Conservation (phyloP, 30 jellyfish, hydroid and myxozoan species). For the Sanderia malayensis region DNA sequence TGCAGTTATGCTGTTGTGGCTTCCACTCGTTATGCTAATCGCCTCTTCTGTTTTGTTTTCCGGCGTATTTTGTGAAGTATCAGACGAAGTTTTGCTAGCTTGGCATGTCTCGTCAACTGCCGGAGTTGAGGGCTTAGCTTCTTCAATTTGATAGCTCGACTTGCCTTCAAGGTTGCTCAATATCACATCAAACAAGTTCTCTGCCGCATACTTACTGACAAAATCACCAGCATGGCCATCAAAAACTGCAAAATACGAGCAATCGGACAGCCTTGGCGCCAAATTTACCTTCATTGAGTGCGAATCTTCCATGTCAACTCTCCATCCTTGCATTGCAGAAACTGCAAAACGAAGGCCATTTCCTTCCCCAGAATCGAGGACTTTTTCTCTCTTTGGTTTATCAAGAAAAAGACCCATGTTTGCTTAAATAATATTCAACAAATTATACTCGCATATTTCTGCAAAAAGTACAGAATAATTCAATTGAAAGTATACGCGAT, state of each 20-base stretch:
- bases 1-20: neutral
- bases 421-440: neutral
- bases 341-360: conserved; percentile 94
- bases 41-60: conserved; percentile 15
- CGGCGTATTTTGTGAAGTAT: neutral
- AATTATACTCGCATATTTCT: neutral
- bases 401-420: conserved; percentile 94
- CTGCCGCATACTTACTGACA: conserved; percentile 90
- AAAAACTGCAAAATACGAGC: conserved; percentile 95
- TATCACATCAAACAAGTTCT: conserved; percentile 67
- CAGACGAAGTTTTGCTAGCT: conserved; percentile 10
- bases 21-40: neutral
- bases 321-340: conserved; percentile 99
- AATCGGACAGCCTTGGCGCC: conserved; percentile 71
- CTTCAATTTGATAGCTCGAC: neutral
- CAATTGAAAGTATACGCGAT: too few relatives aligned
- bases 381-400: conserved; percentile 92
- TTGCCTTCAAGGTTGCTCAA: conserved; percentile 27
- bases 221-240: conserved; percentile 99
- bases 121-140: neutral
- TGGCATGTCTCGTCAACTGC: conserved; percentile 6
- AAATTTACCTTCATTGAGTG: conserved; percentile 82
- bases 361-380: conserved; percentile 88
- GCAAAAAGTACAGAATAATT: neutral
- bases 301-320: conserved; percentile 99